Evolutionary conservation across 2,113 vertebrate genomes (phyloP), one percentile per base, ranked within the genome.

Genomic region (Aldabrachelys gigantea): DNA sequence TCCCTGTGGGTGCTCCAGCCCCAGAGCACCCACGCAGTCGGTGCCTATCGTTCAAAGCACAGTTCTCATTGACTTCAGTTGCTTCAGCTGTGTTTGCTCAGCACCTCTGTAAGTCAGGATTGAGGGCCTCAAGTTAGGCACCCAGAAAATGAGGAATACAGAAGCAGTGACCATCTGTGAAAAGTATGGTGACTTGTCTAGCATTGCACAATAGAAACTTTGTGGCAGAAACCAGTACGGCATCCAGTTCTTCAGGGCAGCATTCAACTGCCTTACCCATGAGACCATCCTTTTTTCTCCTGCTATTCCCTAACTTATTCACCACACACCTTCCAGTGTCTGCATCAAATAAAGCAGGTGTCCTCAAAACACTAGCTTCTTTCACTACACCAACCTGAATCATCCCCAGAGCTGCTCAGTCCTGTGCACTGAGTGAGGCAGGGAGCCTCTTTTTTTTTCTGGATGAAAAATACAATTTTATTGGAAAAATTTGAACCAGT

Each of bases 381-480:
- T 50, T 84, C 1, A 2, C 62, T 1, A 14, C 41, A 12, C 56
- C 86, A 65, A 79, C 89, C 92, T 17, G 3, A 53, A 50, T 91
- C 57, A 75, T 24, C 22, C n/a, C 21, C 17, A 21, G 7, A 72
- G 69, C 29, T 0, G 0, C 80, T 91, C 0, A 0, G 38, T 84
- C 52, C 87, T 53, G 11, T 88, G 87, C 90, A 72, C 83, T 82
- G 85, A 87, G 53, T 88, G 56, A 82, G 79, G 65, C 87, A 89
- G 35, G 31, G 31, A 65, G 31, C 29, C 80, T 89, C 80, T 91
- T 95, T 89, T 53, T 89, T 82, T 35, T 83, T 82, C 88, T 65
- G 24, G 8, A 53, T 75, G 44, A 25, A 84, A 57, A 88, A 82
- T 65, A 35, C 38, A 87, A 44, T 84, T 94, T 83, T 8, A 0